A percentile compares a stretch with the other conserved stretches of the same genome.
These are phyloP conservation scores for Myopa testacea DNA, from an alignment of 2,888 invertebrate genomes.

Conservation along the genomic window DNA sequence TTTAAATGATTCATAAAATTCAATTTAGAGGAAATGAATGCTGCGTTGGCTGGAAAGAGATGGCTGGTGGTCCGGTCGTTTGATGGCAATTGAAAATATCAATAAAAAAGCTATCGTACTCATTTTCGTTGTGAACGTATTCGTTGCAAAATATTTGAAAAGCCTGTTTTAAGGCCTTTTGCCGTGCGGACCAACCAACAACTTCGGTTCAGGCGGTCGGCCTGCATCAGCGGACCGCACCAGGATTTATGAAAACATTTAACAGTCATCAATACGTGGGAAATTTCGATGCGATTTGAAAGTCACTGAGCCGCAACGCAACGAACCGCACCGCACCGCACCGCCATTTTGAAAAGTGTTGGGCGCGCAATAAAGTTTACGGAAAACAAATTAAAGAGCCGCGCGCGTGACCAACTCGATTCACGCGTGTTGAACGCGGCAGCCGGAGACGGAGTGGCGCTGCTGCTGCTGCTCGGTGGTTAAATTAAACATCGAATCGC, in stretches of 20 bases:
- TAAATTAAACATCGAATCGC: not conserved
- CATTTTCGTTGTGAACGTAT: not conserved
- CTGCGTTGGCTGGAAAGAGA: not conserved
- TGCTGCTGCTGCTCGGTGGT: not conserved
- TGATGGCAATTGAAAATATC: slow-evolving; percentile 8
- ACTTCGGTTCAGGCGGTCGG: not conserved
- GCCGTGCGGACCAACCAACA: not conserved
- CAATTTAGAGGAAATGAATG: slow-evolving; percentile 12
- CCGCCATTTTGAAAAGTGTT: slow-evolving; percentile 11
- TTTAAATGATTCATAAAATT: slow-evolving; percentile 30
- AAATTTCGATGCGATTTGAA: slow-evolving; percentile 21
- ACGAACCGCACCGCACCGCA: slow-evolving; percentile 4
- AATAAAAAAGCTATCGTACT: not conserved
- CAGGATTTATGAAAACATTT: slow-evolving; percentile 18
- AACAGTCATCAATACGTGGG: slow-evolving; percentile 1
- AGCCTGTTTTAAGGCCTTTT: no score
- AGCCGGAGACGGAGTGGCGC: not conserved
- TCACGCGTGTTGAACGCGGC: not conserved
- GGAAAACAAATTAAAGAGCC: slow-evolving; percentile 24
- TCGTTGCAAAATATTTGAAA: no score
- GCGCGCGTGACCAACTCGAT: not conserved
- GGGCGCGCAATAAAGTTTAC: slow-evolving; percentile 14
- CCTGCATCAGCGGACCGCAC: not conserved
- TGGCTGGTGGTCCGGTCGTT: not conserved
- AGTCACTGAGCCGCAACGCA: slow-evolving; percentile 18